Percentiles rank a stretch among this genome's conserved stretches.
Conservation (phyloP, 2,888 invertebrate genomes). For the Nebria salina region DNA sequence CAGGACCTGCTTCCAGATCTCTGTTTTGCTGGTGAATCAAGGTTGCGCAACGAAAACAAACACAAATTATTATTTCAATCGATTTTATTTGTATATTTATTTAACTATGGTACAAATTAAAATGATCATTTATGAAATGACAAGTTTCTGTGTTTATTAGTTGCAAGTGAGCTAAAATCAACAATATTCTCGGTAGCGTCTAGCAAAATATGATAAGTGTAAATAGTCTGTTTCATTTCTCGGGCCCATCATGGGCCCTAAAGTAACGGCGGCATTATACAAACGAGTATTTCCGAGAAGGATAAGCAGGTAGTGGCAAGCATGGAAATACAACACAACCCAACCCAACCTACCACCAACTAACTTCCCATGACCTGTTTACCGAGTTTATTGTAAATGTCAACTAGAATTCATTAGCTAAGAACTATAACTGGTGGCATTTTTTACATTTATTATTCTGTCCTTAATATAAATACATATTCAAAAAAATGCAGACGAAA, state of each 20-base stretch:
- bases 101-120: too few species aligned
- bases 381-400: slow-evolving; percentile 23
- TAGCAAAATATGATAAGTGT: too few species aligned
- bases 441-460: background rate
- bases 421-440: background rate
- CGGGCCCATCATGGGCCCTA: background rate
- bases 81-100: too few species aligned
- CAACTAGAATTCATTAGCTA: slow-evolving; percentile 34
- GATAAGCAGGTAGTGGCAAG: slow-evolving; percentile 17
- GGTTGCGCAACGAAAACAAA: background rate
- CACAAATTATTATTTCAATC: background rate
- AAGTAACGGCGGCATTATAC: slow-evolving; percentile 27
- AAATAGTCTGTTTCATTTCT: too few species aligned
- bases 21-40: background rate
- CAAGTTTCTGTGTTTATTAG: too few species aligned
- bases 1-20: background rate
- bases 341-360: background rate
- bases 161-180: too few species aligned
- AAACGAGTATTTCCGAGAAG: slow-evolving; percentile 41
- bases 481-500: background rate
- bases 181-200: too few species aligned
- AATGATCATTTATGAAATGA: too few species aligned
- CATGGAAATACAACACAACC: slow-evolving; percentile 7
- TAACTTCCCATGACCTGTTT: slow-evolving; percentile 38
- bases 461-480: too few species aligned